Evolutionary conservation across 30 jellyfish, hydroid and myxozoan species (phyloP), one percentile per base, ranked within the genome.

Genomic region (Phacellophora camtschatica): DNA sequence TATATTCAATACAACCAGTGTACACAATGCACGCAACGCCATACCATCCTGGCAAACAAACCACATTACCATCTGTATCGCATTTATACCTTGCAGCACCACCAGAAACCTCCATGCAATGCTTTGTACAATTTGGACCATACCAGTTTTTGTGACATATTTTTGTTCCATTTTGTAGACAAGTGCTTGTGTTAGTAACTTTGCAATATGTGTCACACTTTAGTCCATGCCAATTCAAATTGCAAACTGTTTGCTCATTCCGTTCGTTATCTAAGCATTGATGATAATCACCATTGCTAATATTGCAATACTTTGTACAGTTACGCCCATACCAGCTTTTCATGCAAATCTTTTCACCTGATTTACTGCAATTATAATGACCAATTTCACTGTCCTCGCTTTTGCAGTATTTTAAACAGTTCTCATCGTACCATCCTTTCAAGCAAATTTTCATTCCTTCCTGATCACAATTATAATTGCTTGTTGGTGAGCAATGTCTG

Each of bases 341-440:
- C n/a, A 24, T 13, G 33, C 79, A 65, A 30, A 65, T 28, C 7
- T 35, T 30, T 9, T 30, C 3, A 12, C 79, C 79, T 22, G 31
- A 32, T 42, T 45, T 46, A 33, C 65, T 49, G 49, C 90, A 79
- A 5, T 57, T 30, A 61, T 83, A 83, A 56, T 65, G 78, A 15
- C 79, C 86, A 5, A 34, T 20, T 18, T 73, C 56, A 73, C 1
- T 34, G 35, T 73, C 77, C 54, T 16, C 5, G 16, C 30, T 23
- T 9, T 65, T 10, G 15, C 79, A 65, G 16, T 28, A 65, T 20
- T 30, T 31, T 2, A 28, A 41, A 19, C 79, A 71, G 49, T 71
- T 55, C n/a, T 15, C 9, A 12, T 53, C 85, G 32, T 24, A 45
- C 85, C 85, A 71, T 15, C 49, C 32, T 25, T 24, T 20, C 56